Evolutionary conservation across 2,888 invertebrate genomes (phyloP), one percentile per base, ranked within the genome.

Genomic region (Acrocera orbiculus): DNA sequence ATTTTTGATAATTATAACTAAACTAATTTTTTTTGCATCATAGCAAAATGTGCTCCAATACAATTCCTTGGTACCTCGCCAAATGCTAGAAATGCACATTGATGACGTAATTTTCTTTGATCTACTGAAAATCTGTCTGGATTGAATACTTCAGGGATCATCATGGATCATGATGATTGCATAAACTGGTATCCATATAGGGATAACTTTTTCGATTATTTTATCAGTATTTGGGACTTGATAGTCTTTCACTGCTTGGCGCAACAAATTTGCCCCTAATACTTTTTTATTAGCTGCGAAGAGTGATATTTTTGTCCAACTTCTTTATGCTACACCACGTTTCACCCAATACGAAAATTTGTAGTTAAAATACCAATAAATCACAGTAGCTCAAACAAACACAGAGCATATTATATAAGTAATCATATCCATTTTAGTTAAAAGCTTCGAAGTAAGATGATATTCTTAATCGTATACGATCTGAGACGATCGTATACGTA

Each of bases 91-190:
- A 5, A 19, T n/a, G n/a, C n/a, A n/a, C n/a, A n/a, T n/a, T n/a
- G n/a, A n/a, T n/a, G n/a, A n/a, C n/a, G n/a, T n/a, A n/a, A 3
- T 23, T 23, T 23, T n/a, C 4, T 11, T 11, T 3, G 5, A 69
- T 52, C 13, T n/a, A n/a, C n/a, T n/a, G n/a, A n/a, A n/a, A n/a
- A n/a, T n/a, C n/a, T n/a, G n/a, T 70, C 66, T 0, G 70, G 70
- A 27, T 66, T 60, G 35, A 70, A 71, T 26, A 56, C 61, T 7
- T 65, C 58, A 3, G 73, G 72, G 5, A 71, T 56, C 1, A 66
- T 5, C 62, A 56, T 1, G 64, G 62, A 40, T 68, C 67, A 54
- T 62, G 63, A 36, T 70, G 69, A 41, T 62, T 4, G 63, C 60
- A 36, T 61, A 56, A 13, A 59, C 52, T 2, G 68, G 65, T 19